Conservation (phyloP, 2,888 invertebrate genomes). For the Agrypnus murinus region DNA sequence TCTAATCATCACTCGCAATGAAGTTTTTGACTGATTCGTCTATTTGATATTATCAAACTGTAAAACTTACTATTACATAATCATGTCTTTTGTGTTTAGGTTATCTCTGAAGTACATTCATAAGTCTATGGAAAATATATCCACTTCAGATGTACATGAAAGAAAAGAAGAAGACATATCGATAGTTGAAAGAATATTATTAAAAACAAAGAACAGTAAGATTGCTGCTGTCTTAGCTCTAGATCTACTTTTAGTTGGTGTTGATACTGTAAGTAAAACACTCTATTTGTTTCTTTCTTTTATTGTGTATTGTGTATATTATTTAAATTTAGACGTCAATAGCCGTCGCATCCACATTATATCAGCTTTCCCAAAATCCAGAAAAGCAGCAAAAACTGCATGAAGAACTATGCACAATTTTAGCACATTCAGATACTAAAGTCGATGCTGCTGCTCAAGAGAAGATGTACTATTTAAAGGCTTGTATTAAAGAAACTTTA, state of each 20-base stretch:
- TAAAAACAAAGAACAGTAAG: conserved; percentile 75
- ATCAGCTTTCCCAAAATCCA: conserved; percentile 82
- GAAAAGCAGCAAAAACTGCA: conserved; percentile 80
- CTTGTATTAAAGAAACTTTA: conserved; percentile 86
- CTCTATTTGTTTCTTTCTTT: neutral
- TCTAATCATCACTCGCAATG: too few species aligned
- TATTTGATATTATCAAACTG: neutral
- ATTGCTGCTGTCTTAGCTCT: conserved; percentile 82
- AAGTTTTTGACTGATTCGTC: too few species aligned
- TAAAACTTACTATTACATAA: neutral
- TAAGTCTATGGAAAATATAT: conserved; percentile 73
- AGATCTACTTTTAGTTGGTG: conserved; percentile 86
- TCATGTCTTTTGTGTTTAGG: conserved; percentile 63
- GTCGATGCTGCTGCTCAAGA: conserved; percentile 78
- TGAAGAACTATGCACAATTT: conserved; percentile 75
- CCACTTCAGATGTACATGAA: conserved; percentile 64
- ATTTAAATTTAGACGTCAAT: conserved; percentile 77
- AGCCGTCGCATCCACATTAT: conserved; percentile 83
- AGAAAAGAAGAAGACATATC: conserved; percentile 72
- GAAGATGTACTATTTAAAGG: conserved; percentile 81
- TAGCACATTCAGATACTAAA: conserved; percentile 74
- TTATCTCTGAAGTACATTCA: conserved; percentile 76
- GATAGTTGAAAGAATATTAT: conserved; percentile 75
- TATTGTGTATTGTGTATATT: neutral
- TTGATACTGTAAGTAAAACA: conserved; percentile 78